Conservation (phyloP, 2,113 vertebrate genomes). For the Grammatotria lemairii region DNA sequence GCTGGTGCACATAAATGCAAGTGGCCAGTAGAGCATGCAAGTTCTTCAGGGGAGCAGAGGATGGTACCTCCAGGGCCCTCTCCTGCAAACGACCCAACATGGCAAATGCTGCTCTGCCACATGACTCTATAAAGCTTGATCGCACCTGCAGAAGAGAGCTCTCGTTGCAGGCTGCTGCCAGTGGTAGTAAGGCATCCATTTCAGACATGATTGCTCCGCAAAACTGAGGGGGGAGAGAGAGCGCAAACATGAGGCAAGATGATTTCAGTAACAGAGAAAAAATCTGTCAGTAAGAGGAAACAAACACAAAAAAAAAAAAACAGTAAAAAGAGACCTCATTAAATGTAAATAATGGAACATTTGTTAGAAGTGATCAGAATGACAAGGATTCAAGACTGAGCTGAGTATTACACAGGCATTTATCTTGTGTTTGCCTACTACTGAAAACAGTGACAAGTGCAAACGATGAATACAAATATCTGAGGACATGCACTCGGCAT, state of each 20-base stretch:
- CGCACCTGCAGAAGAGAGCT: slow-evolving; percentile 82
- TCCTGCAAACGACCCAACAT: slow-evolving; percentile 79
- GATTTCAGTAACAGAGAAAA: slow-evolving; percentile 18
- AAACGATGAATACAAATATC: slow-evolving; percentile 38
- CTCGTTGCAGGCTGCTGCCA: slow-evolving; percentile 83
- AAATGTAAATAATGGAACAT: slow-evolving; percentile 35
- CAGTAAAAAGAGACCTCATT: slow-evolving; percentile 22
- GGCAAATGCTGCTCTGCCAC: slow-evolving; percentile 76
- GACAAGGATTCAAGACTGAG: slow-evolving; percentile 6
- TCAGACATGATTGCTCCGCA: slow-evolving; percentile 83
- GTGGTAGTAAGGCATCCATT: slow-evolving; percentile 82
- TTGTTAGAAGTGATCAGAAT: slow-evolving; percentile 19
- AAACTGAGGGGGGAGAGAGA: slow-evolving; percentile 73
- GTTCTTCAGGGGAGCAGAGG: slow-evolving; percentile 75
- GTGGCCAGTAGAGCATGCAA: slow-evolving; percentile 76
- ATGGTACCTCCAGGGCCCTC: slow-evolving; percentile 77
- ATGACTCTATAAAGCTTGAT: slow-evolving; percentile 83
- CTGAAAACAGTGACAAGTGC: slow-evolving; percentile 15
- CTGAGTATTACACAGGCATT: slow-evolving; percentile 4
- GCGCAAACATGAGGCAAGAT: slow-evolving; percentile 46
- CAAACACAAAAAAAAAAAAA: not conserved
- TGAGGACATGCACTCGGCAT: slow-evolving; percentile 6
- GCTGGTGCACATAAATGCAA: slow-evolving; percentile 73
- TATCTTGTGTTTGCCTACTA: slow-evolving; percentile 12
- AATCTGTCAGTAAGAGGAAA: not conserved